Conservation (phyloP, 2,113 vertebrate species). For the Harpagus bidentatus region DNA sequence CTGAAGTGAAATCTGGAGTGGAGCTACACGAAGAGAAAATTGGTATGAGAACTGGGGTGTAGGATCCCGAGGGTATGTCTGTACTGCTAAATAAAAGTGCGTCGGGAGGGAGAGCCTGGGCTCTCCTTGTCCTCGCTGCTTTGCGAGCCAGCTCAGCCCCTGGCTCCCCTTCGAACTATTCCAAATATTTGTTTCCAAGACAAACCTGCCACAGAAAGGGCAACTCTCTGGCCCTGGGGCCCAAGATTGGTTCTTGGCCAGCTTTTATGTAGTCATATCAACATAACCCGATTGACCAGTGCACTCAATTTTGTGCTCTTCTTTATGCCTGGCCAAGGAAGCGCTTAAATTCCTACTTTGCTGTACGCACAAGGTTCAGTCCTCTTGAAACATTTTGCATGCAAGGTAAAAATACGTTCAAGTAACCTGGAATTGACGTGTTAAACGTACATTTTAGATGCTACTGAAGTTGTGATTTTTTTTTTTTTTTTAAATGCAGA, state of each 20-base stretch:
- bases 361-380: not conserved
- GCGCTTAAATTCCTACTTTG: not conserved
- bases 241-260: not conserved
- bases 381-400: not conserved
- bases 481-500: not conserved
- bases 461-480: not conserved
- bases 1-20: not conserved
- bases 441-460: not conserved
- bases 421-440: not conserved
- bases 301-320: not conserved
- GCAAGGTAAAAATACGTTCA: not conserved
- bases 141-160: not conserved
- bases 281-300: not conserved
- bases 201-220: not conserved
- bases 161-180: not conserved
- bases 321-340: not conserved
- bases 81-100: not conserved
- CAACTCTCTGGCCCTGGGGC: not conserved
- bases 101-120: not conserved
- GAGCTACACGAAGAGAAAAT: not conserved
- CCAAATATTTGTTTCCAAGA: constrained; percentile 40
- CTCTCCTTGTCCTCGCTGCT: rapidly evolving
- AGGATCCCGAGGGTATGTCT: not conserved
- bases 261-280: not conserved
- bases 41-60: not conserved